Evolutionary conservation across 2,888 invertebrate species (phyloP).

Genomic region (Ptychoptera contaminata): DNA sequence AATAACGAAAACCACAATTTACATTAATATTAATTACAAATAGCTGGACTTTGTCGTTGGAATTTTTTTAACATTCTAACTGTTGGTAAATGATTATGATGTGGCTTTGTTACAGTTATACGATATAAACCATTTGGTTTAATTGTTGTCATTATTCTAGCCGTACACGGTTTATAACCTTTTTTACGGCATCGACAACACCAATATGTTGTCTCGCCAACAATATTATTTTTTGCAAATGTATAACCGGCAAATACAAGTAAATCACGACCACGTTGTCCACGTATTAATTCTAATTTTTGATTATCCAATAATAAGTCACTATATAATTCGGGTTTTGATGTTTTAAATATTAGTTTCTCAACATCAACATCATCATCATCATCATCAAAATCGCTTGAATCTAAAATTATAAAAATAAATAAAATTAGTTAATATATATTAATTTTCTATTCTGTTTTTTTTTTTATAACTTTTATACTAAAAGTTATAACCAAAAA

Average conservation of each 20-base stretch:
- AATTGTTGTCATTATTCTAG: slow-evolving; percentile 20
- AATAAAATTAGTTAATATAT: no score
- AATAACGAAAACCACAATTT: background rate
- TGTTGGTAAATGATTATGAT: slow-evolving; percentile 26
- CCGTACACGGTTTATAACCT: slow-evolving; percentile 13
- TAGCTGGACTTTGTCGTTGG: background rate
- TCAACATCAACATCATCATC: no score
- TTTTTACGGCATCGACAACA: slow-evolving; percentile 24
- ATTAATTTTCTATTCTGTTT: no score
- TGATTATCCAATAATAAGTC: background rate
- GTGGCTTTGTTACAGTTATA: slow-evolving; percentile 22
- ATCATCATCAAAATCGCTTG: no score
- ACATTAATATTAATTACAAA: no score
- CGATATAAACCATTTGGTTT: slow-evolving; percentile 20
- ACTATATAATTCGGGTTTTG: no score
- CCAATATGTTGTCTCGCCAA: slow-evolving; percentile 26
- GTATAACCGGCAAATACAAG: slow-evolving; percentile 23
- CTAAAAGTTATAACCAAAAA: no score
- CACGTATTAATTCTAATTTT: slow-evolving; percentile 21
- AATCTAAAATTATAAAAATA: no score
- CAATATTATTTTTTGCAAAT: slow-evolving; percentile 25
- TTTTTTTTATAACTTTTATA: no score
- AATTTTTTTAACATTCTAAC: slow-evolving; percentile 17
- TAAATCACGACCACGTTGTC: slow-evolving; percentile 25
- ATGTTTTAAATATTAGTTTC: no score